Conservation (phyloP, 1,140 invertebrate genomes). For the Lutraria rhynchaena region DNA sequence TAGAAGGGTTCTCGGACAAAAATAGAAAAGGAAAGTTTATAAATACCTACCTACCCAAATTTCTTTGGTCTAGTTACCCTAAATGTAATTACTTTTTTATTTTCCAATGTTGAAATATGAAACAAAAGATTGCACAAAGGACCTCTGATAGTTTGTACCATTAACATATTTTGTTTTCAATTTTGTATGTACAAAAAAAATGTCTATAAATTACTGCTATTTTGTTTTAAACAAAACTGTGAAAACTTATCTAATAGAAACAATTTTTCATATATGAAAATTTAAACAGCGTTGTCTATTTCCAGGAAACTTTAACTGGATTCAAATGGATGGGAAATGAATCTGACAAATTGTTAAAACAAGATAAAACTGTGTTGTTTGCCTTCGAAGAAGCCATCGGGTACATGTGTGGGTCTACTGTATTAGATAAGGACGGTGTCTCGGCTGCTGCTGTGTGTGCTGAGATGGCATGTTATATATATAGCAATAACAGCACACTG, state of each 20-base stretch:
- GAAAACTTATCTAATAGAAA: not conserved
- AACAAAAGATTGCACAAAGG: no score
- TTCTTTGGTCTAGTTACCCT: no score
- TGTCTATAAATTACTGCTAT: no score
- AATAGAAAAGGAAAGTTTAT: no score
- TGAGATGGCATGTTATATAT: slow-evolving; percentile 90
- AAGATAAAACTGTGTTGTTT: slow-evolving; percentile 90
- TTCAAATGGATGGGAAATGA: slow-evolving; percentile 99
- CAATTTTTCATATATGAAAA: not conserved
- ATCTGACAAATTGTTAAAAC: slow-evolving; percentile 87
- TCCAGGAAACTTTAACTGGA: slow-evolving; percentile 96
- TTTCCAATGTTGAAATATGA: no score
- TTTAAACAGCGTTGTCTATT: not conserved
- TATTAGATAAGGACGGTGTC: slow-evolving; percentile 98
- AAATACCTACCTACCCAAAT: no score
- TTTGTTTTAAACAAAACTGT: no score
- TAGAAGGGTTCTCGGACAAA: no score
- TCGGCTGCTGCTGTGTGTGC: slow-evolving; percentile 91
- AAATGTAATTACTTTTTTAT: no score
- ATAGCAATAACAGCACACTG: slow-evolving; percentile 86
- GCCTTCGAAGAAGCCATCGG: slow-evolving; percentile 93
- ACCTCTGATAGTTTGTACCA: no score
- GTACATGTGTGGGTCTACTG: slow-evolving; percentile 93
- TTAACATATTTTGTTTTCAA: no score
- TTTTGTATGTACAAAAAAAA: no score